Percentiles rank a stretch among this genome's conserved stretches.
Conservation (phyloP, 2,888 invertebrate species). For the Orthosia cruda region DNA sequence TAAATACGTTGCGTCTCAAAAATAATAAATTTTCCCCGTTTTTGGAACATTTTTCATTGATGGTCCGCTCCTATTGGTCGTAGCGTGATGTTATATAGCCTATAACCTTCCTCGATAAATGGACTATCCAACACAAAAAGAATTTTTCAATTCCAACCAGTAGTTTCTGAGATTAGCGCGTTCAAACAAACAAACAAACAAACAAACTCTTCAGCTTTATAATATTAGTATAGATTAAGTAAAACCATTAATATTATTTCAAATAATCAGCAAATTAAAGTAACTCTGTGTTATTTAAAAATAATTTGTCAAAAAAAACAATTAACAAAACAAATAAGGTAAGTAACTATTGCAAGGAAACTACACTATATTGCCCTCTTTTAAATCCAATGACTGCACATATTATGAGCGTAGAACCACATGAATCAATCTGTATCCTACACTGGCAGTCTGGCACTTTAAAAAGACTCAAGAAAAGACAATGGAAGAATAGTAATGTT, state of each 20-base stretch:
- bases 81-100: no score
- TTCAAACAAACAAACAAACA: no score
- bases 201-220: no score
- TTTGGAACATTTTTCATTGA: no score
- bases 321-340: neutral
- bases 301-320: neutral
- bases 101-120: no score
- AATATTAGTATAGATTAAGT: no score
- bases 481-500: neutral
- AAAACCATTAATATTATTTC: neutral
- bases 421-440: constrained; percentile 14
- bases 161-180: no score
- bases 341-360: neutral
- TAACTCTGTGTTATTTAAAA: neutral
- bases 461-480: neutral
- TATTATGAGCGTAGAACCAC: neutral
- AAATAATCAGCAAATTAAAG: neutral
- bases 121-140: no score
- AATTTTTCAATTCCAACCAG: no score
- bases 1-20: no score
- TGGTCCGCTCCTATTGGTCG: no score
- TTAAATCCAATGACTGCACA: constrained; percentile 10
- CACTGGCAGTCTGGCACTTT: neutral
- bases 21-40: no score
- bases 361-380: neutral